These are phyloP conservation scores for Enteromius unitaeniatus DNA, from an alignment of 2,797 vertebrate species.

Conservation along the genomic window DNA sequence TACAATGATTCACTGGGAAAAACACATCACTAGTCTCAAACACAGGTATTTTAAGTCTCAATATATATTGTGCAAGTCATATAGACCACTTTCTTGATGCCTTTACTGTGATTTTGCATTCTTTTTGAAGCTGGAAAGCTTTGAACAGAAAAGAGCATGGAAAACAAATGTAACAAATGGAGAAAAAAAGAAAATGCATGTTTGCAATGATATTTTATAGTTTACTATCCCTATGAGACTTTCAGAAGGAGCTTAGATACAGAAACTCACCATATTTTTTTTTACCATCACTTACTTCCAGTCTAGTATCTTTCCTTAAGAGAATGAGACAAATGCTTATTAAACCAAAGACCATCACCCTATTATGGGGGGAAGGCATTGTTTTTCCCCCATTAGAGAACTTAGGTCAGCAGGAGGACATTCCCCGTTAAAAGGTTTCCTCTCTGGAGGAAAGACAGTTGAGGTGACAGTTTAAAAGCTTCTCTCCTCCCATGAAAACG, in stretches of 20 bases:
- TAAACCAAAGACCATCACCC: slow-evolving; percentile 52
- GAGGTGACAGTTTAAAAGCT: slow-evolving; percentile 86
- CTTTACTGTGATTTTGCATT: slow-evolving; percentile 5
- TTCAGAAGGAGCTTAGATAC: neutral
- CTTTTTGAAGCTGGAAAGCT: slow-evolving; percentile 12
- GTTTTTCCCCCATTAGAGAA: slow-evolving; percentile 60
- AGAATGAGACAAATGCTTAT: slow-evolving; percentile 51
- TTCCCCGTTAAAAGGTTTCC: slow-evolving; percentile 77
- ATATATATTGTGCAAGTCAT: neutral
- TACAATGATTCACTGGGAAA: neutral
- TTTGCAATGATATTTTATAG: neutral
- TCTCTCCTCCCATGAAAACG: slow-evolving; percentile 74
- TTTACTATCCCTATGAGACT: neutral
- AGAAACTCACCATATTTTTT: neutral
- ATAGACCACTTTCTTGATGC: neutral
- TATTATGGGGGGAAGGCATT: slow-evolving; percentile 21
- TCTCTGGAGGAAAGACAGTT: slow-evolving; percentile 66
- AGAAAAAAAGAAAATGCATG: neutral
- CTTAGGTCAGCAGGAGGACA: slow-evolving; percentile 67
- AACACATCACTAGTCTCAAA: neutral
- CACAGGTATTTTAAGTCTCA: neutral
- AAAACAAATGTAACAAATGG: neutral
- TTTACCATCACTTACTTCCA: slow-evolving; percentile 31
- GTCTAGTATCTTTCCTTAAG: slow-evolving; percentile 28
- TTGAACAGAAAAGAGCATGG: neutral